Evolutionary conservation across 2,113 vertebrate genomes (phyloP), one percentile per base, ranked within the genome.

Genomic region (Archocentrus centrarchus): DNA sequence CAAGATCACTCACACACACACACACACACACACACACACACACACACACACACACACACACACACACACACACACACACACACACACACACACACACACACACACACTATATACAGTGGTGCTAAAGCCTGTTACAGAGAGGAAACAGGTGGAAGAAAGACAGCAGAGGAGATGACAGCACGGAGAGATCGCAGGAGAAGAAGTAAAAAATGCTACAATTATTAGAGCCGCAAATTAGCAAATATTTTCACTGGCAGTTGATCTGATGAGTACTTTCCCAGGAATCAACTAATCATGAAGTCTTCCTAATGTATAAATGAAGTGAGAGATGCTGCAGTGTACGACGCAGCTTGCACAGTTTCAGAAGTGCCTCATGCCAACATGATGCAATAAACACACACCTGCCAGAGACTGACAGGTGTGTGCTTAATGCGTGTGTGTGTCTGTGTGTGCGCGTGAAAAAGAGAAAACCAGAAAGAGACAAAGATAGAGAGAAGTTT

Each of bases 211-310:
- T 70, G 24, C 44, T 53, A 5, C 66, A 50, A 70, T 70, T 30
- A 53, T 70, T 70, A 53, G 66, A 70, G 47, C 17, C 20, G 66
- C 47, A 73, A 53, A 73, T 73, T 73, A 73, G 27, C 66, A 73
- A 73, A 53, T 73, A 53, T 73, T 53, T 73, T 73, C 27, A 73
- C 32, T 53, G 27, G 44, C 66, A 32, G 66, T 53, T 73, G 47
- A 73, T 73, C 24, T 73, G 66, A 73, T 73, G 66, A 53, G 66
- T 0, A 70, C 44, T 70, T 70, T 70, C 53, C 27, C 66, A 73
- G 1, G 20, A 73, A 73, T 73, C 27, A 32, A 14, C 53, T 70
- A 70, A 70, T 70, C 17, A 32, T 20, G 24, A 32, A 73, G 66
- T 73, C 66, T 73, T 53, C 10, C 27, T 32, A 53, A 73, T 73